phyloP scores from a whole-genome alignment of 30 jellyfish, hydroid and myxozoan species.

The Aurelia sp. region DNA sequence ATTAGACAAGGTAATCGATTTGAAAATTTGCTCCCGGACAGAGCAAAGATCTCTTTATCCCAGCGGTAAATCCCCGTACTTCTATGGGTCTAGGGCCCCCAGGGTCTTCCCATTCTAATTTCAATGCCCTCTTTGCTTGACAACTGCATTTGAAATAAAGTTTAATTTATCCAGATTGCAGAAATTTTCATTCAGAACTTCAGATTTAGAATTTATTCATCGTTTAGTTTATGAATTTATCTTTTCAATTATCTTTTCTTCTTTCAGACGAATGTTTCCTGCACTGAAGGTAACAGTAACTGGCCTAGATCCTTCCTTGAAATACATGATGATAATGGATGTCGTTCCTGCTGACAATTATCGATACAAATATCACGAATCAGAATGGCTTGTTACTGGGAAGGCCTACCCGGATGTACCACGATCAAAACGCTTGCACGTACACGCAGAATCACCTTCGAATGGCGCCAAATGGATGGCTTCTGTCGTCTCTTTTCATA shows the following conservation, averaged over 20 bases:
- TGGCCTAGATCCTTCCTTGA: slow-evolving; percentile 75
- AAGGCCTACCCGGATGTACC: slow-evolving; percentile 95
- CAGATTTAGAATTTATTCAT: too few species aligned
- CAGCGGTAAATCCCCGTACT: too few species aligned
- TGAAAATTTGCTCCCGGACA: too few species aligned
- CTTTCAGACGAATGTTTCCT: slow-evolving; percentile 91
- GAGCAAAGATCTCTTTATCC: too few species aligned
- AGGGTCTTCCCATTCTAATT: too few species aligned
- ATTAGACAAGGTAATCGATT: too few species aligned
- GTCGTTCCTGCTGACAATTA: slow-evolving; percentile 85
- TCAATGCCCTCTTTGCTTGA: too few species aligned
- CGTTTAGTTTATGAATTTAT: too few species aligned
- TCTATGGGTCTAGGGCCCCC: too few species aligned
- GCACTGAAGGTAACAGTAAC: slow-evolving; percentile 71
- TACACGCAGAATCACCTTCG: slow-evolving; percentile 89
- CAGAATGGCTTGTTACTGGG: slow-evolving; percentile 95
- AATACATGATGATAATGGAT: slow-evolving; percentile 73
- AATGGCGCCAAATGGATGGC: slow-evolving; percentile 95
- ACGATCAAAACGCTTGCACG: slow-evolving; percentile 64
- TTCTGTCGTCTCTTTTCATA: slow-evolving; percentile 83
- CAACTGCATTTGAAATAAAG: too few species aligned
- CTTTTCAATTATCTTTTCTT: not conserved
- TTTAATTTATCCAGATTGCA: too few species aligned
- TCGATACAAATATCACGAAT: slow-evolving; percentile 91
- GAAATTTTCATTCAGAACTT: too few species aligned